Base-by-base conservation (phyloP, 2,888 invertebrate genomes). In the Unio delphinus region DNA sequence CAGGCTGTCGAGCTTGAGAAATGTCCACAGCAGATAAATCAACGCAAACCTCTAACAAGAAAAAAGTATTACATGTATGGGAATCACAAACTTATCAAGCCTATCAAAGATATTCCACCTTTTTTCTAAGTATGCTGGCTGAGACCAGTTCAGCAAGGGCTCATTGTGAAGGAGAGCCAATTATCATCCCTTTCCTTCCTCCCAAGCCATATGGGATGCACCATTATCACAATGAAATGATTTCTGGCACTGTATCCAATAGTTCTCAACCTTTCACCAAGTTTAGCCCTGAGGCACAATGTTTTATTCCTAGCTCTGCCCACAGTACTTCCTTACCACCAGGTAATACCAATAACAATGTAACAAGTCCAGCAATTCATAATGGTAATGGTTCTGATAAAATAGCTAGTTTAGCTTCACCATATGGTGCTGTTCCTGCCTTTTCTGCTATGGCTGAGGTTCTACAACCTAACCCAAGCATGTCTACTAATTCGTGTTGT, bases 71-170 rank as follows among this genome's bases (percentile, higher is more conserved):
- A 85, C 68, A 86, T 84, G 83, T 87, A 86, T 72, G 85, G 86
- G 20, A 81, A 82, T 62, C 82, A 83, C 55, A 87, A 85, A 70
- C 76, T 87, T 56, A 76, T 87, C 11, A 86, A 87, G 65, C 88
- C 88, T 17, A 85, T 88, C 67, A 88, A 87, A 74, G 87, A 88
- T 68, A 87, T 88, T 55, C 88, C 88, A 23, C 85, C 84, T n/a
- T 78, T 7, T 88, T 86, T 74, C 78, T 87, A 64, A 75, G 81
- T 62, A 69, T 87, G 68, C 68, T 88, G 28, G 83, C 82, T 4
- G 83, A 83, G 55, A 81, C 79, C 45, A 84, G 83, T 72, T 80
- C 83, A 18, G 86, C 84, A 55, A 83, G 82, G 66, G 80, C 83
- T 3, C 76, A 85, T 3, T 86, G 85, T 75, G 87, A 87, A 65